phyloP scores from a whole-genome alignment of 2,888 invertebrate species.

The Miltochrista miniata region DNA sequence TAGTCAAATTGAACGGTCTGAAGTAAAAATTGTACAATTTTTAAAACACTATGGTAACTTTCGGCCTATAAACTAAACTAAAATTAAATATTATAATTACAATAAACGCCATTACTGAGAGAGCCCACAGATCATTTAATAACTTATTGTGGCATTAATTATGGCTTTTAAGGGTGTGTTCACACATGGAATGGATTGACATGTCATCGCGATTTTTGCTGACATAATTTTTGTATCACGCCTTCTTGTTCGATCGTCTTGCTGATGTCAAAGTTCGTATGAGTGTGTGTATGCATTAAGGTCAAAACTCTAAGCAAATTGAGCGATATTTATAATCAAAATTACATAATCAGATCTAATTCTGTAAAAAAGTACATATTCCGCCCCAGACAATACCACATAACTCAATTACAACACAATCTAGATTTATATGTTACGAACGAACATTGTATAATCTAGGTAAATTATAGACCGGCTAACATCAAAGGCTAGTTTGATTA shows the following conservation, averaged over 20 bases:
- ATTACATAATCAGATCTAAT: background rate
- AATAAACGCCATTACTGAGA: constrained; percentile 33
- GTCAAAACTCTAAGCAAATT: constrained; percentile 14
- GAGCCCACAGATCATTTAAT: constrained; percentile 39
- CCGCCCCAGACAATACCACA: background rate
- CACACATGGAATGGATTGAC: background rate
- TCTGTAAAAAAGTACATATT: background rate
- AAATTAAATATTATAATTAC: constrained; percentile 41
- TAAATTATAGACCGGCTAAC: constrained; percentile 28
- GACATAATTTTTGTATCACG: background rate
- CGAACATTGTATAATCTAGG: constrained; percentile 14
- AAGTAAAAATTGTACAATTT: constrained; percentile 66
- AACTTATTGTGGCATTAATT: constrained; percentile 52
- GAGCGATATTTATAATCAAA: too few species aligned
- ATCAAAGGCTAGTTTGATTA: constrained; percentile 38
- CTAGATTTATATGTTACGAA: constrained; percentile 12
- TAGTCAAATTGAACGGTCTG: constrained; percentile 37
- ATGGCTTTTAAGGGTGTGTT: constrained; percentile 44
- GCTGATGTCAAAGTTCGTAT: background rate
- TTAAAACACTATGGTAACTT: constrained; percentile 72
- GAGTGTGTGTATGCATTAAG: constrained; percentile 16
- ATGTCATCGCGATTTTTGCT: background rate
- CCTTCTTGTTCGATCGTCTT: background rate
- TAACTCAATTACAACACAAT: constrained; percentile 1
- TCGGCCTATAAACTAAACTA: constrained; percentile 62